Evolutionary conservation across 2,113 vertebrate genomes (phyloP).

Genomic region (Rattus rattus): DNA sequence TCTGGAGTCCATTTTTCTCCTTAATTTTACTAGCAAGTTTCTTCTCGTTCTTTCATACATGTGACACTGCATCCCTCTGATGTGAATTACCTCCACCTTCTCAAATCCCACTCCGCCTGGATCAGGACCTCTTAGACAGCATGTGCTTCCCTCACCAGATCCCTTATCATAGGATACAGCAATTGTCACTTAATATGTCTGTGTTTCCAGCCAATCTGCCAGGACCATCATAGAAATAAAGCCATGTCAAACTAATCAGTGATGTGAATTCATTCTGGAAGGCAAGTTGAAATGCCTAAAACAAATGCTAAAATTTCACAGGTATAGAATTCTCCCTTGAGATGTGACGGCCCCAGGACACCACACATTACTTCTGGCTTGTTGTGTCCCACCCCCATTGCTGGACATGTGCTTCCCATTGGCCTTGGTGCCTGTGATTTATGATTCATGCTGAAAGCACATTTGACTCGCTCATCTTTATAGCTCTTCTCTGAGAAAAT

Average conservation of each 20-base stretch:
- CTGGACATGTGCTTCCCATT: neutral
- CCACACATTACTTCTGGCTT: neutral
- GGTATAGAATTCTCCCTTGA: neutral
- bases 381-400: neutral
- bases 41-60: neutral
- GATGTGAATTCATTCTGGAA: neutral
- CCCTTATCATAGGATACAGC: neutral
- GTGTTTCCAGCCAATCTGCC: neutral
- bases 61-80: neutral
- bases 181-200: neutral
- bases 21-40: neutral
- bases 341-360: neutral
- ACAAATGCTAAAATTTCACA: neutral
- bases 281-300: neutral
- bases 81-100: neutral
- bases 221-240: neutral
- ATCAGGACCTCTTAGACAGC: neutral
- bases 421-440: conserved; percentile 33
- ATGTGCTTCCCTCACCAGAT: neutral
- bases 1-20: neutral
- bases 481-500: conserved; percentile 80
- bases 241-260: neutral
- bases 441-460: conserved; percentile 75
- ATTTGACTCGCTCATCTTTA: conserved; percentile 77
- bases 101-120: neutral